A percentile compares a stretch with the other conserved stretches of the same genome.
Conservation (phyloP, 2,888 invertebrate species). For the Caenorhabditis panamensis region DNA sequence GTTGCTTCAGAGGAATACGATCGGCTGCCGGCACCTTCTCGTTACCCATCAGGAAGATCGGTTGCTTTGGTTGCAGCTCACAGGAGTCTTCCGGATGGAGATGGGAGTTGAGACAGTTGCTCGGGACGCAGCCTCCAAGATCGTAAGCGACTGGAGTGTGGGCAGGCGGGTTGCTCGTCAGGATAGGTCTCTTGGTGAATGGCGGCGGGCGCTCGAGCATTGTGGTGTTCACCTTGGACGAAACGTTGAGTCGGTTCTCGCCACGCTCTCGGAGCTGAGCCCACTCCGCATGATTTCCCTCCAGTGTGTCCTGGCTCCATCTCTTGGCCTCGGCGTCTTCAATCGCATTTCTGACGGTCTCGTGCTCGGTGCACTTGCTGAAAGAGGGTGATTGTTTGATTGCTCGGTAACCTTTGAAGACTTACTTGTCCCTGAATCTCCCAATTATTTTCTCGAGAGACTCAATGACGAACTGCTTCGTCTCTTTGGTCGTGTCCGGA, state of each 20-base stretch:
- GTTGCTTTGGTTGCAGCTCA: too few species aligned
- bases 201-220: not conserved
- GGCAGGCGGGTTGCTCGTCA: too few species aligned
- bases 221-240: not conserved
- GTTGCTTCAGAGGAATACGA: too few species aligned
- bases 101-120: too few species aligned
- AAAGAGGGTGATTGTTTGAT: not conserved
- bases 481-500: not conserved
- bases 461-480: constrained; percentile 18
- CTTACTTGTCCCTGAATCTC: constrained; percentile 15
- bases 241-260: constrained; percentile 3
- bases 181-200: constrained; percentile 4
- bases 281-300: constrained; percentile 16
- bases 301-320: not conserved
- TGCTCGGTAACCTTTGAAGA: not conserved
- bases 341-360: constrained; percentile 6
- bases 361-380: constrained; percentile 31
- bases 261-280: constrained; percentile 6
- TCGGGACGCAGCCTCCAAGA: too few species aligned
- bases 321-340: constrained; percentile 16
- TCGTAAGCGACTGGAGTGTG: too few species aligned
- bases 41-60: too few species aligned
- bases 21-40: too few species aligned
- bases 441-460: constrained; percentile 3
- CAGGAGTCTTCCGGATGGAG: too few species aligned